Conservation (phyloP, 2,113 vertebrate genomes). For the human region GRCh38 chr14:68333001-68333500, state of each 20-base stretch:
- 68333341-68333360: not conserved
- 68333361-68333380: not conserved
- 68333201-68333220: not conserved
- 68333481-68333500: not conserved
- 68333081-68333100: not conserved
- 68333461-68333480: not conserved
- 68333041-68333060: not conserved
- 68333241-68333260: slow-evolving; percentile 22
- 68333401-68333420: not conserved
- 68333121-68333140: not conserved
- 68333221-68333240: not conserved
- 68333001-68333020: not conserved
- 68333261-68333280: not conserved
- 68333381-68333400: not conserved
- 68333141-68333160: not conserved
- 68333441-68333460: not conserved
- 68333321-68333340: slow-evolving; percentile 42
- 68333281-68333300: not conserved
- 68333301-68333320: not conserved
- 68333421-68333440: not conserved
- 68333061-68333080: not conserved
- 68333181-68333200: not conserved
- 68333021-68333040: not conserved
- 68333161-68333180: not conserved
- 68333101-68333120: not conserved